Conservation (phyloP, 2,888 invertebrate genomes). For the Crioceris asparagi region DNA sequence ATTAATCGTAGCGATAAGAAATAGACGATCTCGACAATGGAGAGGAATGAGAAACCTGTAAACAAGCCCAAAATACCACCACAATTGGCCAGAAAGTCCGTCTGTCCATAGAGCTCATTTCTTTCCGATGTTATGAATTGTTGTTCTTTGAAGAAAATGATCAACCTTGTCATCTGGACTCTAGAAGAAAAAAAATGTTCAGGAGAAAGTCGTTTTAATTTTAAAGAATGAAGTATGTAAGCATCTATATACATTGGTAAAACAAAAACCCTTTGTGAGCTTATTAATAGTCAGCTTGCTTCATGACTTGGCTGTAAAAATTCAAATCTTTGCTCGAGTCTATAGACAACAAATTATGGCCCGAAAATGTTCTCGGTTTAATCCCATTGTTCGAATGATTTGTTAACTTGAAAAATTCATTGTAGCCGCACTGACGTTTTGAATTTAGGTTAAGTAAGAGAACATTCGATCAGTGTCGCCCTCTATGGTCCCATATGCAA, state of each 20-base stretch:
- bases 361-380: too few species aligned
- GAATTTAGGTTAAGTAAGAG: background rate
- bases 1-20: slow-evolving; percentile 43
- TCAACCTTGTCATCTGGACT: slow-evolving; percentile 47
- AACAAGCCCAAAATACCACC: slow-evolving; percentile 50
- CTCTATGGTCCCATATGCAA: too few species aligned
- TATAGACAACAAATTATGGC: too few species aligned
- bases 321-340: too few species aligned
- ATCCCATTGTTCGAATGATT: too few species aligned
- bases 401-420: too few species aligned
- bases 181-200: slow-evolving; percentile 31
- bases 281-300: too few species aligned
- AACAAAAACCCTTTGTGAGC: too few species aligned
- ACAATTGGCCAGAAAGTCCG: slow-evolving; percentile 47
- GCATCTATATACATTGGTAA: background rate
- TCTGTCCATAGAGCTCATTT: slow-evolving; percentile 45
- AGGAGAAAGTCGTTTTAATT: background rate
- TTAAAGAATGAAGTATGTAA: background rate
- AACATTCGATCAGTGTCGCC: too few species aligned
- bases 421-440: too few species aligned
- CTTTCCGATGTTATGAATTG: slow-evolving; percentile 45
- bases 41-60: slow-evolving; percentile 54
- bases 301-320: too few species aligned
- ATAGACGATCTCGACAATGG: slow-evolving; percentile 50
- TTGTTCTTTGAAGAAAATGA: slow-evolving; percentile 62